phyloP scores from a whole-genome alignment of 2,888 invertebrate species.

The Phengaris alcon region DNA sequence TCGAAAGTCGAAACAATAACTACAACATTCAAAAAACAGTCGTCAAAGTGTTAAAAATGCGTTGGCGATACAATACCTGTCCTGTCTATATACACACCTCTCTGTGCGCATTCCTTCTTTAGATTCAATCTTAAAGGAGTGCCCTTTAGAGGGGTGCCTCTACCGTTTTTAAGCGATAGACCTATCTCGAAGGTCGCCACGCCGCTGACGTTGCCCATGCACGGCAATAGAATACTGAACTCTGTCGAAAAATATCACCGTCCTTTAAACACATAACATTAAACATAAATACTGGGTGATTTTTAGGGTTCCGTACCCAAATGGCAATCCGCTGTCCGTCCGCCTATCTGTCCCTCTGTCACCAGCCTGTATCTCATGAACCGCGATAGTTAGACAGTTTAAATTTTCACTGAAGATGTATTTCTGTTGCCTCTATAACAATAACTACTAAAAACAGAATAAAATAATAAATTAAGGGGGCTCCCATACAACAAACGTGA shows the following conservation, averaged over 20 bases:
- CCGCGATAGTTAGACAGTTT: no score
- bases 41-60: conserved; percentile 78
- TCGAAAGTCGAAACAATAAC: conserved; percentile 31
- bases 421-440: no score
- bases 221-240: conserved; percentile 92
- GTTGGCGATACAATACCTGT: conserved; percentile 81
- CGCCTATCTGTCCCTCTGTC: no score
- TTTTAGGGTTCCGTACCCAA: no score
- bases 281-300: no score
- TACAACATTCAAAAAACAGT: conserved; percentile 53
- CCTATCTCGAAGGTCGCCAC: conserved; percentile 93
- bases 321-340: no score
- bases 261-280: neutral
- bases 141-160: conserved; percentile 89
- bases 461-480: no score
- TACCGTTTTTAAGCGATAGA: conserved; percentile 88
- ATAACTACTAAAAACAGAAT: no score
- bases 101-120: conserved; percentile 95
- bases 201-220: conserved; percentile 92
- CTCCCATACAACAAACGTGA: no score
- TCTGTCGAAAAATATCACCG: conserved; percentile 73
- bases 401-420: no score
- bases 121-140: conserved; percentile 92
- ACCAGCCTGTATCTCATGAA: no score
- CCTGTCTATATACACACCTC: conserved; percentile 88